Percentiles rank a stretch among this genome's conserved stretches.
These are phyloP conservation scores for Epinotia ramella DNA, from an alignment of 2,888 invertebrate genomes.

Conservation along the genomic window DNA sequence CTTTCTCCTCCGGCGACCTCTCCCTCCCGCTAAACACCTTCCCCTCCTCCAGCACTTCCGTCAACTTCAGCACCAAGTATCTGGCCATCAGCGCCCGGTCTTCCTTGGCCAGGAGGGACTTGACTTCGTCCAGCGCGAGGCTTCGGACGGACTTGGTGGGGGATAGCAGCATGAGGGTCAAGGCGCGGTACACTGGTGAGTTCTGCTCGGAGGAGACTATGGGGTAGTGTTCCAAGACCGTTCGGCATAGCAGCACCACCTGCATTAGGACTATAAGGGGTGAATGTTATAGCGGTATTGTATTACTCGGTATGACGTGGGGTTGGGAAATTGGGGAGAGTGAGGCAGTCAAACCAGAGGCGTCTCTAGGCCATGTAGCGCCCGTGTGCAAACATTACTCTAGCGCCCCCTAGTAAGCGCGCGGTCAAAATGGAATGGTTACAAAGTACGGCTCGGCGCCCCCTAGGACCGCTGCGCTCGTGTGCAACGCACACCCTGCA, in stretches of 20 bases:
- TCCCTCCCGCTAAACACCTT: conserved; percentile 78
- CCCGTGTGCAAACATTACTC: too few species aligned
- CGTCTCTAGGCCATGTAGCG: too few species aligned
- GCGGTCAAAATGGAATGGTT: too few species aligned
- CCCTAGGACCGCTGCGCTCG: too few species aligned
- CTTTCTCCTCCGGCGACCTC: conserved; percentile 71
- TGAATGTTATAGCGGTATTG: conserved; percentile 58
- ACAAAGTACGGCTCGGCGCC: too few species aligned
- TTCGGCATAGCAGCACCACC: conserved; percentile 90
- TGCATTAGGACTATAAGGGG: conserved; percentile 85
- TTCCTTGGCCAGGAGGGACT: conserved; percentile 85
- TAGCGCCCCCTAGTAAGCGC: too few species aligned
- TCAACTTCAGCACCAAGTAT: conserved; percentile 88
- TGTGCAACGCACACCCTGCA: too few species aligned
- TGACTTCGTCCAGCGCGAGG: conserved; percentile 86
- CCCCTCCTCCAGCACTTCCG: conserved; percentile 87
- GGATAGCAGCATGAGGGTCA: conserved; percentile 89
- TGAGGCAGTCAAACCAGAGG: too few species aligned
- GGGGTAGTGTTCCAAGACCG: conserved; percentile 88
- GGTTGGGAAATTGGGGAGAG: conserved; percentile 50
- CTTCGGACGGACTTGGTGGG: conserved; percentile 86
- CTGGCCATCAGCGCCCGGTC: conserved; percentile 87
- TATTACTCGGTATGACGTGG: conserved; percentile 62
- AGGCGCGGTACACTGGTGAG: conserved; percentile 88
- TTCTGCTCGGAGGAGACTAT: conserved; percentile 88